These are phyloP conservation scores for Porites cylindrica DNA, from an alignment of 92 coral and sea anemone genomes.

Conservation along the genomic window DNA sequence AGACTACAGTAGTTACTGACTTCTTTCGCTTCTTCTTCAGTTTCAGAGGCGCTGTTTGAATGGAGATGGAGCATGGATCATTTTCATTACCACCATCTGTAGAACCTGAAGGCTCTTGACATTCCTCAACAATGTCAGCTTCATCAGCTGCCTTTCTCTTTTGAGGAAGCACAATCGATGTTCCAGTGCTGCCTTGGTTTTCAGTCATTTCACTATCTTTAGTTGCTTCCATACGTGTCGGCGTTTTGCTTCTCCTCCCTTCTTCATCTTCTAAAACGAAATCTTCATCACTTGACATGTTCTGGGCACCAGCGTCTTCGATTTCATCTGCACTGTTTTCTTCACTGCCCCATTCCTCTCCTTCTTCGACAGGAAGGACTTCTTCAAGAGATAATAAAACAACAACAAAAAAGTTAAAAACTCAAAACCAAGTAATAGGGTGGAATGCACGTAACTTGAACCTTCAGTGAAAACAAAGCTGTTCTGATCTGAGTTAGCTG, in stretches of 20 bases:
- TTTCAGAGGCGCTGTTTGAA: slow-evolving; percentile 57
- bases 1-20: background rate
- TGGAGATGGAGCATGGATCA: slow-evolving; percentile 43
- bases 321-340: slow-evolving; percentile 69
- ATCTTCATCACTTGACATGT: slow-evolving; percentile 71
- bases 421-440: too few species aligned
- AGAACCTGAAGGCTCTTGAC: background rate
- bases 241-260: slow-evolving; percentile 5
- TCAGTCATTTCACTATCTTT: slow-evolving; percentile 47
- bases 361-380: slow-evolving; percentile 49
- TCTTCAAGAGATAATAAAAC: slow-evolving; percentile 45
- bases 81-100: background rate
- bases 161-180: slow-evolving; percentile 15
- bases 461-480: too few species aligned
- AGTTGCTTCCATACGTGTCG: background rate
- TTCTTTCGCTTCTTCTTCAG: slow-evolving; percentile 56
- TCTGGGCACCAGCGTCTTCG: slow-evolving; percentile 73
- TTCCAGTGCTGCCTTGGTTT: slow-evolving; percentile 14
- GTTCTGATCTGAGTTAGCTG: too few species aligned
- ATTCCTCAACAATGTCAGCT: background rate
- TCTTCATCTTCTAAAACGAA: slow-evolving; percentile 51
- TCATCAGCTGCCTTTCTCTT: slow-evolving; percentile 51
- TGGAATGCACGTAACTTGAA: too few species aligned
- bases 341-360: slow-evolving; percentile 90
- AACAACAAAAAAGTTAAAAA: too few species aligned